Evolutionary conservation across 2,888 invertebrate species (phyloP).

Genomic region (Eupithecia inturbata): DNA sequence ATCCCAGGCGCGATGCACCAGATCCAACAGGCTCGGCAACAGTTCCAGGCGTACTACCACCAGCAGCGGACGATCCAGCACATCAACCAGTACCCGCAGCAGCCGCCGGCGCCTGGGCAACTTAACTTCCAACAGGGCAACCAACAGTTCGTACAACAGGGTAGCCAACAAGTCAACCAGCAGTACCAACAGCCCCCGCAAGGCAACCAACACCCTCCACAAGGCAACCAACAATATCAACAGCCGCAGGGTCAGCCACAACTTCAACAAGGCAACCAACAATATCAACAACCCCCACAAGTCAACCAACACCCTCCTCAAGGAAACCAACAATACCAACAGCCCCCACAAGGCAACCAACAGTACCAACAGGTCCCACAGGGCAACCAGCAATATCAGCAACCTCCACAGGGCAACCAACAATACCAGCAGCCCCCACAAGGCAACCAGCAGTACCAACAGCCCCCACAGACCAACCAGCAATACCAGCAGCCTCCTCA

Average conservation of each 20-base stretch:
- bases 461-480: constrained; percentile 45
- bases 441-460: constrained; percentile 44
- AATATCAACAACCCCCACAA: constrained; percentile 46
- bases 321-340: constrained; percentile 42
- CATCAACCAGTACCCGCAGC: constrained; percentile 50
- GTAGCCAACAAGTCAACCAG: constrained; percentile 43
- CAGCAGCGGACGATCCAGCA: constrained; percentile 55
- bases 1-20: constrained; percentile 74
- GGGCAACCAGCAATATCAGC: constrained; percentile 43
- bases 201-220: constrained; percentile 48
- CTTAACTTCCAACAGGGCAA: constrained; percentile 39
- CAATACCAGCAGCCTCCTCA: constrained; percentile 41
- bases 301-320: constrained; percentile 32
- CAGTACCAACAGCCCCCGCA: constrained; percentile 43
- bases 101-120: constrained; percentile 44
- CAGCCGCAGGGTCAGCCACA: constrained; percentile 48
- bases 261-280: constrained; percentile 4
- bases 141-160: constrained; percentile 38
- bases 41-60: constrained; percentile 57
- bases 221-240: constrained; percentile 44
- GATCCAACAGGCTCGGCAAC: constrained; percentile 68
- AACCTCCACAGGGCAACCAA: constrained; percentile 36
- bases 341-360: constrained; percentile 42
- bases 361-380: constrained; percentile 46
- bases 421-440: constrained; percentile 41